Base-by-base conservation (phyloP, 2,888 invertebrate species). In the Acholoe squamosa region DNA sequence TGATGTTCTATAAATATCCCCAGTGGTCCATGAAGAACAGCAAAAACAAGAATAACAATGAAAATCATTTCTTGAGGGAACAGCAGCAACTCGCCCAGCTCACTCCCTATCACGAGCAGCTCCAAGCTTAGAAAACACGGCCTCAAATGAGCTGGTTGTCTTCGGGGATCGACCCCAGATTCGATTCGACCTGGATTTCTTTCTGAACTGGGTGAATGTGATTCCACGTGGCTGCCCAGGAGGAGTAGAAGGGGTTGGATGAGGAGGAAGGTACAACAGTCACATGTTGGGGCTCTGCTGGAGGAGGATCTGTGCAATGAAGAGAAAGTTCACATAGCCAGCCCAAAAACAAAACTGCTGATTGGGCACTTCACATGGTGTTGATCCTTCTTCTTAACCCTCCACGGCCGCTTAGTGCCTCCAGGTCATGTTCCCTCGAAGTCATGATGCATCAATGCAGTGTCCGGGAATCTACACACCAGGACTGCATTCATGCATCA, bases 101-200 rank as follows among this genome's bases (percentile, higher is more conserved):
- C 43, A 10, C 43, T 43, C 43, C 43, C 43, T 43, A 43, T 61
- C 61, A 61, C n/a, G 61, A 61, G 61, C 61, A n/a, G 61, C 61
- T 61, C 61, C 12, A 1, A 61, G 61, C 61, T n/a, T n/a, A 61
- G 61, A 61, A 43, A 61, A 61, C 61, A 61, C 61, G 5, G 14
- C n/a, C 61, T 61, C 19, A 61, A 71, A 71, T 71, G 71, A 71
- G 28, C 71, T 71, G 71, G 71, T 71, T 71, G 71, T 71, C 71
- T 71, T 71, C 28, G 19, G 71, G 28, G 71, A 61, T 61, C 61
- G 61, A 71, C 71, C 71, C 31, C 31, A 25, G 19, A 22, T 71
- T 71, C 71, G 71, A 71, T 71, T 28, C 71, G 71, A 71, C 71
- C 71, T 71, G 71, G 28, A 71, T 71, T 71, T 28, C 71, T 71